Conservation (phyloP, 2,888 invertebrate species). For the Ditula angustiorana region DNA sequence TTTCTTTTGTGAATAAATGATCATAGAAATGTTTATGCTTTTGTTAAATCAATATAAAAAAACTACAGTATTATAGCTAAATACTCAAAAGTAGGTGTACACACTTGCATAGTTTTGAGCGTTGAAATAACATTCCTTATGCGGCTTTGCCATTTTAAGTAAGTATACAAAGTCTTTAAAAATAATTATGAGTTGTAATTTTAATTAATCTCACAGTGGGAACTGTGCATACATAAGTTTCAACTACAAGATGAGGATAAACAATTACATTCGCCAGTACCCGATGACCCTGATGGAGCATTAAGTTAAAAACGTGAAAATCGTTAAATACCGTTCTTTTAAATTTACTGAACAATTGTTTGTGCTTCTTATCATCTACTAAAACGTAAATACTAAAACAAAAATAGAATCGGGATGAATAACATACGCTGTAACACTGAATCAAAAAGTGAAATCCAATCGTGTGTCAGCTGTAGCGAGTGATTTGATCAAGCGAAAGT, state of each 20-base stretch:
- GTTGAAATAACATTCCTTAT: too few relatives aligned
- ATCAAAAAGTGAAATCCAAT: slow-evolving; percentile 79
- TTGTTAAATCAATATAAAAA: background rate
- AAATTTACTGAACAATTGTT: background rate
- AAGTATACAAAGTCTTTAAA: too few relatives aligned
- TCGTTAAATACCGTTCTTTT: background rate
- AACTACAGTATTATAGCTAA: background rate
- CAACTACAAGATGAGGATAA: slow-evolving; percentile 61
- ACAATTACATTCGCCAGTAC: slow-evolving; percentile 56
- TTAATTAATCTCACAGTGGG: slow-evolving; percentile 50
- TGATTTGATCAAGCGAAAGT: slow-evolving; percentile 79
- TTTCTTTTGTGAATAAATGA: slow-evolving; percentile 28
- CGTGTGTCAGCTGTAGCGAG: slow-evolving; percentile 64
- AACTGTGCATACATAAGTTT: slow-evolving; percentile 60
- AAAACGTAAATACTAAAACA: background rate
- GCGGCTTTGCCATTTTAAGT: too few relatives aligned
- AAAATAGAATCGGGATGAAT: slow-evolving; percentile 40
- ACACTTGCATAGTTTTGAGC: too few relatives aligned
- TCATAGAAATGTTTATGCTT: background rate
- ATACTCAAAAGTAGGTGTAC: too few relatives aligned
- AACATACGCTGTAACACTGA: slow-evolving; percentile 47
- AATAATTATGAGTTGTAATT: slow-evolving; percentile 55
- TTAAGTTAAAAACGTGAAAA: slow-evolving; percentile 40
- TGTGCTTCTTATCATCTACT: too few relatives aligned
- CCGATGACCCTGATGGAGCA: slow-evolving; percentile 52